Evolutionary conservation across 1,140 invertebrate genomes (phyloP).

Genomic region (Apis cerana): DNA sequence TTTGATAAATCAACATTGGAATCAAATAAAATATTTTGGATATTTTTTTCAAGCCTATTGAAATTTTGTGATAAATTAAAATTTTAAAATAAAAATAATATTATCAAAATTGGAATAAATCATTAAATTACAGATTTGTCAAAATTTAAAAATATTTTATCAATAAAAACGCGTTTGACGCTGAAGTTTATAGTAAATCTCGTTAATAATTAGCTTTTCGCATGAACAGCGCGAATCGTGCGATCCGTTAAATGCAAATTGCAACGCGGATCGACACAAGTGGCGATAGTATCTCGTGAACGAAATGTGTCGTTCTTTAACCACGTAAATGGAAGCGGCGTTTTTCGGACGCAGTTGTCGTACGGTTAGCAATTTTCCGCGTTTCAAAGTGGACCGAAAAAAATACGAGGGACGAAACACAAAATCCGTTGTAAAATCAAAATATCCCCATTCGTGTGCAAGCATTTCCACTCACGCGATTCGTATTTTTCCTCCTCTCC

Average conservation of each 20-base stretch:
- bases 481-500: slow-evolving; percentile 6
- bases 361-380: neutral
- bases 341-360: neutral
- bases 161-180: too few relatives aligned
- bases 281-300: neutral
- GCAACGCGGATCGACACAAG: neutral
- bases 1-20: too few relatives aligned
- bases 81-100: too few relatives aligned
- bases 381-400: neutral
- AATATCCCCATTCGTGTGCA: neutral
- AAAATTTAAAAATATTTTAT: too few relatives aligned
- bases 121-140: too few relatives aligned
- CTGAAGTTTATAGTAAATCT: too few relatives aligned
- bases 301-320: neutral
- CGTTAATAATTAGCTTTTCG: neutral
- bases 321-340: neutral
- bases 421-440: neutral
- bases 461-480: neutral
- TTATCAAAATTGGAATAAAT: too few relatives aligned
- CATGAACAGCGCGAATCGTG: neutral
- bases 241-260: neutral
- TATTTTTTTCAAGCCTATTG: too few relatives aligned
- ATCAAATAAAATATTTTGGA: too few relatives aligned
- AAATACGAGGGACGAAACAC: neutral
- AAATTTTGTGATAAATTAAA: too few relatives aligned